Conservation (phyloP, 2,797 vertebrate genomes). For the Coregonus sp. region DNA sequence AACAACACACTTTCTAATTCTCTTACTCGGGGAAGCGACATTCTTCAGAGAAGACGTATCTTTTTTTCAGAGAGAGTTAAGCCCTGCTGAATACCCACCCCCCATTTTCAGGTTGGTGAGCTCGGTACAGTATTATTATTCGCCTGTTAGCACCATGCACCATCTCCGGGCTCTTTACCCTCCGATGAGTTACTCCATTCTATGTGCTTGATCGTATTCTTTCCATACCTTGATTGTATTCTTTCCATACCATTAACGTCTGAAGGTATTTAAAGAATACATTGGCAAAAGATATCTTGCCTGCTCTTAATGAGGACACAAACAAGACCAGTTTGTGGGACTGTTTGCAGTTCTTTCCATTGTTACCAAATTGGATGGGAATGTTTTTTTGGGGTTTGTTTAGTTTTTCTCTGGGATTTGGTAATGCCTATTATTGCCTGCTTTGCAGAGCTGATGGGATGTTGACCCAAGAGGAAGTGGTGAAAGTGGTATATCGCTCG, state of each 20-base stretch:
- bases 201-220: constrained; percentile 48
- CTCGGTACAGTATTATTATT: constrained; percentile 62
- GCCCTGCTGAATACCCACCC: constrained; percentile 69
- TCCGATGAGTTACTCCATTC: constrained; percentile 51
- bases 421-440: constrained; percentile 31
- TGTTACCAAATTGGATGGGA: constrained; percentile 44
- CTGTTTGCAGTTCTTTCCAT: constrained; percentile 14
- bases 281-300: constrained; percentile 51
- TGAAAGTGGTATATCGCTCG: constrained; percentile 25
- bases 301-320: constrained; percentile 65
- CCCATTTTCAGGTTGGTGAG: constrained; percentile 78
- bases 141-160: constrained; percentile 60
- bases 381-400: neutral
- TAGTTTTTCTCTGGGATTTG: constrained; percentile 40
- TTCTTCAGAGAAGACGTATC: constrained; percentile 67
- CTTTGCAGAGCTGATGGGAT: constrained; percentile 46
- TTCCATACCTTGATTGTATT: constrained; percentile 52
- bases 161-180: constrained; percentile 43
- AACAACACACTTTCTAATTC: constrained; percentile 29
- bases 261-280: constrained; percentile 65
- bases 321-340: constrained; percentile 67
- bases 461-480: constrained; percentile 15
- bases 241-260: constrained; percentile 51
- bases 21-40: constrained; percentile 47
- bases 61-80: constrained; percentile 77